A percentile compares a stretch with the other conserved stretches of the same genome.
phyloP scores from a whole-genome alignment of 1,140 invertebrate species.

The Philotrypesis tridentata region DNA sequence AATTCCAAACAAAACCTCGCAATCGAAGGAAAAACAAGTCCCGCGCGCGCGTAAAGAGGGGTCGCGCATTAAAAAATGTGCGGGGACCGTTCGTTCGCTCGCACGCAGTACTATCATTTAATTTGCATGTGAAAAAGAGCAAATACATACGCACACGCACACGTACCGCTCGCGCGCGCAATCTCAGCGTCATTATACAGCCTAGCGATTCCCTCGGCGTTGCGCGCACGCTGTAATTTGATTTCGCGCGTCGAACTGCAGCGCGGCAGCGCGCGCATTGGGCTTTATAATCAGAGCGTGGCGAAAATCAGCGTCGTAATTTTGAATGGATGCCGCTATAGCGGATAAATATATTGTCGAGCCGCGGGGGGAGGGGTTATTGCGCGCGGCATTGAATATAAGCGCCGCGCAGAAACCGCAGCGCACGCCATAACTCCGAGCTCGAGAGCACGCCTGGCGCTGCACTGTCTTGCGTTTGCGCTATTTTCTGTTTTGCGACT shows the following conservation, averaged over 20 bases:
- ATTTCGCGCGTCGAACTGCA: neutral
- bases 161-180: neutral
- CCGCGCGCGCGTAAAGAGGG: neutral
- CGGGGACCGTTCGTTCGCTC: no score
- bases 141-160: neutral
- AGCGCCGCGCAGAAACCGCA: neutral
- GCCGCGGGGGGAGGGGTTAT: neutral
- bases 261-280: no score
- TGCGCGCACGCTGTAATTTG: constrained; percentile 5
- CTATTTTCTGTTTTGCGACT: neutral
- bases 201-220: neutral
- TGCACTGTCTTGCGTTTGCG: no score
- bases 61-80: neutral
- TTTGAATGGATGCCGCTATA: neutral
- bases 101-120: neutral
- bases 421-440: neutral
- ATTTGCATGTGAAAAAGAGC: neutral
- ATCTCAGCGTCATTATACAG: neutral
- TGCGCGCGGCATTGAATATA: neutral
- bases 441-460: neutral
- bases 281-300: constrained; percentile 24
- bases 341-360: neutral
- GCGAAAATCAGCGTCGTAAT: constrained; percentile 31
- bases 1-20: neutral
- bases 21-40: neutral